These are phyloP conservation scores for Calameuta idolon DNA, from an alignment of 2,888 invertebrate genomes.

Conservation along the genomic window DNA sequence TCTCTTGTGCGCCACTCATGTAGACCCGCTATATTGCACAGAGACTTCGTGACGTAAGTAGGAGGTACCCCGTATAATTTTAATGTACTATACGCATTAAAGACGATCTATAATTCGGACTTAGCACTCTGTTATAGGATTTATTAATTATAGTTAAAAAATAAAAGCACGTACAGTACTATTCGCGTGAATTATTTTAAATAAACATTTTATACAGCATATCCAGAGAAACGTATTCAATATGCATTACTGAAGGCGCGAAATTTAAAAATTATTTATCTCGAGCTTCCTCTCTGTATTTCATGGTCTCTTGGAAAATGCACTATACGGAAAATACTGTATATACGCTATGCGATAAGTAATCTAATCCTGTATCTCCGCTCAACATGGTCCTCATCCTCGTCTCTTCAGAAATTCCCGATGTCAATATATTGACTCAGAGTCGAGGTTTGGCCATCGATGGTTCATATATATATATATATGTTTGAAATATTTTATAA, in stretches of 20 bases:
- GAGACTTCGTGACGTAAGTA: neutral
- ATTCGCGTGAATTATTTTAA: neutral
- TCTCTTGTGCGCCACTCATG: constrained; percentile 3
- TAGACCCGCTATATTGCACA: neutral
- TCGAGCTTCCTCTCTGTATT: neutral
- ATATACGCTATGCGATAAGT: constrained; percentile 34
- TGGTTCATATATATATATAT: neutral
- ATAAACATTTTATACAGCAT: neutral
- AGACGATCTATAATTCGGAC: neutral
- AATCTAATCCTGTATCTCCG: constrained; percentile 48
- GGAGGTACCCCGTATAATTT: neutral
- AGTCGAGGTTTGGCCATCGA: neutral
- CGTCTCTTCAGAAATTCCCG: constrained; percentile 19
- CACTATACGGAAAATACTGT: neutral
- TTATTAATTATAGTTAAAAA: neutral
- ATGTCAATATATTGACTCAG: constrained; percentile 6
- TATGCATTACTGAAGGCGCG: neutral
- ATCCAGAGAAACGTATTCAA: neutral
- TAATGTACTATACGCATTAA: neutral
- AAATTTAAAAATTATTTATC: neutral
- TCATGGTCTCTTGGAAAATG: neutral
- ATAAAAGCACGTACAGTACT: neutral
- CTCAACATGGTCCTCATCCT: constrained; percentile 26
- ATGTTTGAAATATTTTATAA: neutral
- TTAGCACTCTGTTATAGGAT: neutral